Evolutionary conservation across 2,113 vertebrate species (phyloP), one percentile per base, ranked within the genome.

Genomic region (Ammospiza nelsoni): DNA sequence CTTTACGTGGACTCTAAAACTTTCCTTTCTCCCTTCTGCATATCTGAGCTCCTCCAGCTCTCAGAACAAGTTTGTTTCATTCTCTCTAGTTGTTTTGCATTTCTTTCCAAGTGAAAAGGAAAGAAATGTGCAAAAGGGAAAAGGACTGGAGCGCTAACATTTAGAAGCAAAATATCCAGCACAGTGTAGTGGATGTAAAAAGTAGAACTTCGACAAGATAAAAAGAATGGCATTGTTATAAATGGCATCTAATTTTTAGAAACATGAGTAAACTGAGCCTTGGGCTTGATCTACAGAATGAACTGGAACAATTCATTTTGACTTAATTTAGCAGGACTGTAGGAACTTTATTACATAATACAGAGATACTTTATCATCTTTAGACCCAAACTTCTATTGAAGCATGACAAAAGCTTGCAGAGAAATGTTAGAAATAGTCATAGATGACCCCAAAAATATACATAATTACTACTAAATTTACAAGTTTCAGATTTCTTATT

Each of bases 181-280:
- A 66, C 31, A 84, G 12, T 13, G 9, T 9, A 58, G 18, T 76
- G 31, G 10, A 69, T 46, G 54, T 11, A 31, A 84, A 76, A 89
- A 66, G 59, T 57, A 22, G 9, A 51, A 57, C 23, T 59, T 57
- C 52, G 69, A 76, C 35, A 79, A 80, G 44, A 35, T 73, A 66
- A 44, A 74, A 74, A 84, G 35, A 87, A 74, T 76, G 46, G 15
- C 65, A 74, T 49, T 95, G 31, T 62, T 82, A 72, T 52, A 94
- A 88, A 82, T 37, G 83, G 9, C 25, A 67, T 68, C 23, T 85
- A 41, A 72, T 95, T 88, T 90, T 92, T 72, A 75, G 80, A 91
- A 96, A 84, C 67, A 92, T 55, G 76, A 81, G 46, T 77, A 93
- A 88, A 89, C 75, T 90, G 65, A 81, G 44, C 94, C 74, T 72